Evolutionary conservation across 2,888 invertebrate genomes (phyloP), one percentile per base, ranked within the genome.

Genomic region (Copidosoma aretas): DNA sequence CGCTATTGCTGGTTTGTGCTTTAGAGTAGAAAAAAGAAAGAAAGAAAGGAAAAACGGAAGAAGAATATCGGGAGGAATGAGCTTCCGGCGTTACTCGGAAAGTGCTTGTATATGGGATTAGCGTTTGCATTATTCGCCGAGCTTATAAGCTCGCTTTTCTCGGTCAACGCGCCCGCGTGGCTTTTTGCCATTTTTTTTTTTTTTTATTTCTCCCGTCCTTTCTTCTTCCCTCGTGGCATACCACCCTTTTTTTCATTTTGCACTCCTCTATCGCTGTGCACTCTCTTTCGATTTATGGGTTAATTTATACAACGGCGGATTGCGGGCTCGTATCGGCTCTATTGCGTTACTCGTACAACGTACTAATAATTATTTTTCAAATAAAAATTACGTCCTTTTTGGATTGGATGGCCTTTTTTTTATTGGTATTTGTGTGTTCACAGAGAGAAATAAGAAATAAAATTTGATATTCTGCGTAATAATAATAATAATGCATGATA

Each of bases 71-170:
- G 21, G 51, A 32, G 43, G 58, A 71, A 71, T 57, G 66, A 71
- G 60, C 56, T 66, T 71, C 57, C 63, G 57, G 57, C 49, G 59
- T 66, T 64, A 66, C 65, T 58, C 54, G 59, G 57, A 61, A 69
- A 71, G 64, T 69, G 61, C 71, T 67, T 67, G 61, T 69, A 8
- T 32, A 67, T 21, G 60, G 67, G 67, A 72, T 71, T 70, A 72
- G 62, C 69, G 71, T 67, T 64, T 69, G 69, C 62, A 70, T 69
- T 72, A 67, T 72, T 72, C 67, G 67, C 32, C 24, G 63, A 43
- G 64, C 67, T 70, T 70, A 67, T 67, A 64, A 70, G 64, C 64
- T 70, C 69, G 52, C 63, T 61, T 67, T 67, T 68, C 60, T 63
- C 68, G 58, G 43, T 57, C 64, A 41, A 64, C 52, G 32, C 68